Conservation (phyloP, 2,888 invertebrate genomes). For the Synanthedon andrenaeformis region DNA sequence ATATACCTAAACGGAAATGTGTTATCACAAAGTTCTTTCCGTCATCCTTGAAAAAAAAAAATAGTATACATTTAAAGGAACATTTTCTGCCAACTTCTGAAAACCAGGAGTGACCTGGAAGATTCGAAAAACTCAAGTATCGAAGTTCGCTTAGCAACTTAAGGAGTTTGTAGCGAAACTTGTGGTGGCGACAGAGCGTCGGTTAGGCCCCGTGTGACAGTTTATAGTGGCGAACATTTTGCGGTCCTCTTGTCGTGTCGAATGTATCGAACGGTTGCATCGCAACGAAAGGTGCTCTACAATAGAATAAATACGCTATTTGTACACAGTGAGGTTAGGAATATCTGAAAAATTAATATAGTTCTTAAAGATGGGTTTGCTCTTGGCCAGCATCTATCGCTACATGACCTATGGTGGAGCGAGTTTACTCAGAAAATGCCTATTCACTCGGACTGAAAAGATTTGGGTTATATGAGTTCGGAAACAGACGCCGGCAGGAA, state of each 20-base stretch:
- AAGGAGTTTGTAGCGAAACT: slow-evolving; percentile 28
- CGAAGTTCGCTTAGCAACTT: slow-evolving; percentile 34
- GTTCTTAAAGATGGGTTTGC: no score
- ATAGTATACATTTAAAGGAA: not conserved
- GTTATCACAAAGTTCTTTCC: no score
- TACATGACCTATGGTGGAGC: no score
- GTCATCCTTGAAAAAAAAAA: no score
- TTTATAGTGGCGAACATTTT: slow-evolving; percentile 40
- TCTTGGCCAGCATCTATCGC: no score
- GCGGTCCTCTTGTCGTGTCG: slow-evolving; percentile 22
- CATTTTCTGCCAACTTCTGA: slow-evolving; percentile 11
- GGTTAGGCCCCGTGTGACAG: slow-evolving; percentile 28
- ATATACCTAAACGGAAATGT: no score
- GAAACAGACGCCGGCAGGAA: no score
- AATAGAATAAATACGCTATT: not conserved
- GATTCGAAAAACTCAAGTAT: slow-evolving; percentile 18
- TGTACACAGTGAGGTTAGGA: no score
- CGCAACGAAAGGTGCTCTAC: slow-evolving; percentile 13
- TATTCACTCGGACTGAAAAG: no score
- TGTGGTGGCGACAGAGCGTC: slow-evolving; percentile 31
- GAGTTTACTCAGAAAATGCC: no score
- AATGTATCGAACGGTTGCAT: slow-evolving; percentile 13
- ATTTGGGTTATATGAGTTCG: no score
- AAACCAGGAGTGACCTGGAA: slow-evolving; percentile 8
- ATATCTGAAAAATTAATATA: no score